Conservation (phyloP, 2,113 vertebrate species). For the Sardina pilchardus region DNA sequence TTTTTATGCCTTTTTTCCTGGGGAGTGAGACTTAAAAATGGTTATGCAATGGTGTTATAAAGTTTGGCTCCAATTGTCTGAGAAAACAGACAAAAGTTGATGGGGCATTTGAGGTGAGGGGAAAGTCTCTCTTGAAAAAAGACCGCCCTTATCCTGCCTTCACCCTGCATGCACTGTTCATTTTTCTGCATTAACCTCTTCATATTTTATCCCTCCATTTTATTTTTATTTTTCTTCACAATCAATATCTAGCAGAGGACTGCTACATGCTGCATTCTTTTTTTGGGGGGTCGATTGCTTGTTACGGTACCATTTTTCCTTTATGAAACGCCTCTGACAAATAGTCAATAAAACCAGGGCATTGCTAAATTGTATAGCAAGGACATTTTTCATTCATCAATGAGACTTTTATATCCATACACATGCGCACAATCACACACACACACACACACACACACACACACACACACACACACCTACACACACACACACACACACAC, state of each 20-base stretch:
- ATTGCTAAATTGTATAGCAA: slow-evolving; percentile 22
- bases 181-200: background rate
- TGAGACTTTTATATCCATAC: slow-evolving; percentile 15
- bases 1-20: background rate
- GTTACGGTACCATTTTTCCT: slow-evolving; percentile 25
- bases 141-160: background rate
- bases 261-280: slow-evolving; percentile 21
- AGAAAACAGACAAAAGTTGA: background rate
- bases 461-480: too few species aligned
- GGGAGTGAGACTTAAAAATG: background rate
- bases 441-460: background rate
- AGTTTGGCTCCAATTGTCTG: background rate
- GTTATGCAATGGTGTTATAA: background rate
- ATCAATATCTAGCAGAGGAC: slow-evolving; percentile 36
- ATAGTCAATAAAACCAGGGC: slow-evolving; percentile 35
- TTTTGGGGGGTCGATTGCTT: slow-evolving; percentile 34
- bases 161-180: background rate
- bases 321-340: slow-evolving; percentile 27
- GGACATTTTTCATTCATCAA: slow-evolving; percentile 29
- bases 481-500: background rate
- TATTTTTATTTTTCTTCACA: slow-evolving; percentile 33
- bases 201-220: background rate
- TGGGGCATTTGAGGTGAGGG: background rate
- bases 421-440: too few species aligned
- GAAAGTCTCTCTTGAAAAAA: background rate